Evolutionary conservation across 2,888 invertebrate species (phyloP), one percentile per base, ranked within the genome.

Genomic region (Drosophila helvetica): DNA sequence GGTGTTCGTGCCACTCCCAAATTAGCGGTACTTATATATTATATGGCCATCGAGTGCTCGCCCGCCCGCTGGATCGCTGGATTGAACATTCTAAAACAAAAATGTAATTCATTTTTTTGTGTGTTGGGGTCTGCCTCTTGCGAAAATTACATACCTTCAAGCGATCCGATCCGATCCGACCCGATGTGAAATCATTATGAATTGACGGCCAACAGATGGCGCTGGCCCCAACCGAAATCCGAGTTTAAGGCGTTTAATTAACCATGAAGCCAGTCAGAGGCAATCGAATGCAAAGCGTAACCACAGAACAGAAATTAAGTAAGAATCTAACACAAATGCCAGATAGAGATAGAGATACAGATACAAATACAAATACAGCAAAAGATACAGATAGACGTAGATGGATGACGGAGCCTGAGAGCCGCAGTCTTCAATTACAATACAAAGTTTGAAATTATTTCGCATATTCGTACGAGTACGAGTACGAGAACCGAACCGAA

Each of bases 241-340:
- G 75, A 64, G 55, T 65, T 78, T 64, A 71, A 53, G 58, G 47
- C 68, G 69, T 77, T 80, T 87, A 83, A 83, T 87, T 77, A 83
- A 38, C 71, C 82, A 75, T 84, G 73, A 84, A 74, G 56, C 50
- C 45, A 38, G 38, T 7, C 38, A 7, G 2, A 53, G 62, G 33
- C 58, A 72, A 75, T 83, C 74, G 75, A 82, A 77, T 60, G 52
- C 75, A 70, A 77, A 74, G 55, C 72, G 59, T 57, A 79, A 79
- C 74, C 81, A 67, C 87, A 86, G 69, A 73, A 54, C 64, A 68
- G 50, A 78, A 78, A 70, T 70, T 65, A 79, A 71, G 58, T 78
- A 68, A 68, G 71, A 76, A 80, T 75, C 67, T 71, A 67, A 54
- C 62, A 50, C 65, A 69, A 72, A 77, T 66, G 68, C 72, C 64